Evolutionary conservation across 2,888 invertebrate species (phyloP), one percentile per base, ranked within the genome.

Genomic region (Cephus pygmeus): DNA sequence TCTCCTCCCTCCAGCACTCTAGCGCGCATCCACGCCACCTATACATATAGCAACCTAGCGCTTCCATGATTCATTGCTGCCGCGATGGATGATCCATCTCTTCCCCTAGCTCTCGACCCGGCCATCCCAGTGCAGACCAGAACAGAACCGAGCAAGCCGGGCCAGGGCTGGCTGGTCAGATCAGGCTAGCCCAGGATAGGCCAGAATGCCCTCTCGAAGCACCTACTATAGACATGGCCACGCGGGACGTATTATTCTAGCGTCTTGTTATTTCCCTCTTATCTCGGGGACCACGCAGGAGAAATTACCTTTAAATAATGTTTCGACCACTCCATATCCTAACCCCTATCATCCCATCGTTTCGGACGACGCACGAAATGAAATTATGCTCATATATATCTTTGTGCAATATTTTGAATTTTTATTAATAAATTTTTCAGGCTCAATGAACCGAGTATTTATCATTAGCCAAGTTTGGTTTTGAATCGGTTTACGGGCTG

Each of bases 1-100:
- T 92, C 92, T 93, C 92, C 92, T 92, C 92, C 92, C 93, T 93
- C 92, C 92, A 92, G 56, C 92, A 93, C 92, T 92, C 92, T 92
- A 92, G 92, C 80, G 86, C 83, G 82, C 83, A 85, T 85, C 84
- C 85, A 83, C 83, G 82, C 78, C 80, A 82, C 74, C 81, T 84
- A 84, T 82, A 84, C 80, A 80, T 86, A 33, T 86, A 85, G 85
- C 84, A 83, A 71, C 71, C 87, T 84, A 86, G 87, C 86, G 85
- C 88, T 88, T 86, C 83, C 90, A 90, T 91, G 91, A 91, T 91
- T 90, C 90, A 91, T 91, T 87, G 91, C 90, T 81, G 87, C 88
- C 88, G 87, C 90, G 91, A 91, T 90, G 90, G 91, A 91, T 91
- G 91, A 91, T 91, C 91, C 91, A 90, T 91, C 90, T 91, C 90